A percentile compares a stretch with the other conserved stretches of the same genome.
These are phyloP conservation scores for Trichechus manatus DNA, from an alignment of 2,113 vertebrate species.

Conservation along the genomic window DNA sequence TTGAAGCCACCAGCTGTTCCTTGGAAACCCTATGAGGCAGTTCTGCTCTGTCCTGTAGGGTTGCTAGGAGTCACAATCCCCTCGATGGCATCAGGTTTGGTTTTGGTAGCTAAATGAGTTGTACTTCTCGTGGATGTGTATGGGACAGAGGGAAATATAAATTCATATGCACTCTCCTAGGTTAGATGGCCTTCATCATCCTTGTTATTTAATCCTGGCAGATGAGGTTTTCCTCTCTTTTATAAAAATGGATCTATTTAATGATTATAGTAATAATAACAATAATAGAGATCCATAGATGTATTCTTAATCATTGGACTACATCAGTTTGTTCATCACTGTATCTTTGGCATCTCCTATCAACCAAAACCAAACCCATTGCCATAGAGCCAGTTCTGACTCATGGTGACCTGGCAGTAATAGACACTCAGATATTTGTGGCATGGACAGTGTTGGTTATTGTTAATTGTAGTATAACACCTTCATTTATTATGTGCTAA, in stretches of 20 bases:
- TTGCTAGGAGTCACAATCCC: too few species aligned
- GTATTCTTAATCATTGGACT: background rate
- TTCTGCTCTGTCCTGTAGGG: too few species aligned
- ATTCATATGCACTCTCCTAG: background rate
- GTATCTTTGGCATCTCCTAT: background rate
- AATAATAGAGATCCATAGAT: background rate
- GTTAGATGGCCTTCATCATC: background rate
- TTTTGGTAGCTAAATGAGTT: background rate
- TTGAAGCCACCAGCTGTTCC: too few species aligned
- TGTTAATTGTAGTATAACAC: constrained; percentile 12
- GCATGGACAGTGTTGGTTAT: background rate
- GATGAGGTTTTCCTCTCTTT: background rate
- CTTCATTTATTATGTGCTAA: constrained; percentile 15
- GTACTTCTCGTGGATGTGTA: background rate
- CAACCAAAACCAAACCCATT: too few species aligned
- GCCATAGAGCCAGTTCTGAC: too few species aligned
- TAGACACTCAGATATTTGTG: background rate
- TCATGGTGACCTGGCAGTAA: background rate
- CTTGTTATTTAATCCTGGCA: background rate
- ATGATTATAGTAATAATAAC: background rate
- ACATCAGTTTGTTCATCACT: background rate
- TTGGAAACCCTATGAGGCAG: too few species aligned
- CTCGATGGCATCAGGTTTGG: too few species aligned
- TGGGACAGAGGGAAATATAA: background rate
- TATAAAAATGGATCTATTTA: constrained; percentile 13